A percentile compares a stretch with the other conserved stretches of the same genome.
Evolutionary conservation across 2,113 vertebrate species (phyloP).

Genomic region (Brienomyrus brachyistius): DNA sequence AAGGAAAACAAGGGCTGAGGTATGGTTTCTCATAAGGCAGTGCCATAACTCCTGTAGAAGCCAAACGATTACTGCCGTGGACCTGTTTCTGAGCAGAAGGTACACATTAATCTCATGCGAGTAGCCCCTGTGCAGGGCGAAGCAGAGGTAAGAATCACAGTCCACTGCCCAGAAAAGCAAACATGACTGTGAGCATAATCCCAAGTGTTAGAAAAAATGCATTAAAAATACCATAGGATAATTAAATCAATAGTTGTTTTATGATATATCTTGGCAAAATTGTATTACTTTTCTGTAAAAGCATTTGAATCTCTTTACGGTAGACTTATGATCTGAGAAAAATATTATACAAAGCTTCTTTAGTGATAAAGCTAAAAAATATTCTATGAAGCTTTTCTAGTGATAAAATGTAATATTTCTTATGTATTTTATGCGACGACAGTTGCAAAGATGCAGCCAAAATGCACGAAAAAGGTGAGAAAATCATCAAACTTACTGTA

Average conservation of each 20-base stretch:
- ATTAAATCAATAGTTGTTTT: neutral
- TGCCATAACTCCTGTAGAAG: slow-evolving; percentile 48
- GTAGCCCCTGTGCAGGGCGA: slow-evolving; percentile 49
- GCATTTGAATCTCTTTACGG: neutral
- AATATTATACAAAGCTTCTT: neutral
- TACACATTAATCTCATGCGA: slow-evolving; percentile 53
- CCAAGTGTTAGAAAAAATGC: neutral
- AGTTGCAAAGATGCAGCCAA: neutral
- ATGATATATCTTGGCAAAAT: neutral
- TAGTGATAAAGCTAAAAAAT: neutral
- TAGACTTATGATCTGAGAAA: neutral
- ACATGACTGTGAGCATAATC: neutral
- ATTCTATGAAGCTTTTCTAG: neutral
- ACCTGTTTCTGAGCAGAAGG: slow-evolving; percentile 43
- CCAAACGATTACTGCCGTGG: slow-evolving; percentile 55
- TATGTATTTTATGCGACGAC: neutral
- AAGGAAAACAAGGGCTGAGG: slow-evolving; percentile 63
- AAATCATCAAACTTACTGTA: neutral
- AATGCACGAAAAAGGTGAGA: neutral
- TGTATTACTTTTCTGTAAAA: neutral
- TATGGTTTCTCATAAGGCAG: slow-evolving; percentile 43
- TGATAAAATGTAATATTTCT: neutral
- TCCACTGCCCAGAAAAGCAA: slow-evolving; percentile 20
- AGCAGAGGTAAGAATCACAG: slow-evolving; percentile 22
- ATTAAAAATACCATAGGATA: neutral